Evolutionary conservation across 2,113 vertebrate species (phyloP).

Genomic region (Falcunculus frontatus): DNA sequence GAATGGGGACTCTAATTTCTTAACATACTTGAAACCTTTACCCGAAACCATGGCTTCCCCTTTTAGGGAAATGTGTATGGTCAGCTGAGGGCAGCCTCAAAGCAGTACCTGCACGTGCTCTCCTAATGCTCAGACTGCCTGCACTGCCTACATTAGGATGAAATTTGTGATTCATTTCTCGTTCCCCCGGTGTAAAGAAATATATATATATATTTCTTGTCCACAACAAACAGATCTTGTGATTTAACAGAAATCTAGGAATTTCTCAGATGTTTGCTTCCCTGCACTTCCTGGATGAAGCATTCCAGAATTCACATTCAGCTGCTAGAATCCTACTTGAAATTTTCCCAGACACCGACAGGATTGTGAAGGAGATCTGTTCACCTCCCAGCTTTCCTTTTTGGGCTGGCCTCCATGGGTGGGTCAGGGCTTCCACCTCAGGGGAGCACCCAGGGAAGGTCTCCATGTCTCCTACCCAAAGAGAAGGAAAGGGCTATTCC

Average conservation of each 20-base stretch:
- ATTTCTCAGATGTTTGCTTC: neutral
- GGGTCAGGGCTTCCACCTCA: neutral
- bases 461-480: neutral
- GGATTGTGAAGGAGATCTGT: neutral
- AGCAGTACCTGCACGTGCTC: rapidly evolving
- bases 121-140: neutral
- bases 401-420: neutral
- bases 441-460: neutral
- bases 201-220: neutral
- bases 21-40: neutral
- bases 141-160: neutral
- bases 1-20: neutral
- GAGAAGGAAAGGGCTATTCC: neutral
- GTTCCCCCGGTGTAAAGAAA: neutral
- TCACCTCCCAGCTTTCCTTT: neutral
- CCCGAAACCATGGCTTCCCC: neutral
- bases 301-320: neutral
- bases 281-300: neutral
- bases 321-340: neutral
- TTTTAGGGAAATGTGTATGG: neutral
- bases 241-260: neutral
- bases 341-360: neutral
- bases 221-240: neutral
- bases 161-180: neutral
- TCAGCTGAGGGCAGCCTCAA: neutral